Evolutionary conservation across 1,140 invertebrate genomes (phyloP).

Genomic region (Littorina saxatilis): DNA sequence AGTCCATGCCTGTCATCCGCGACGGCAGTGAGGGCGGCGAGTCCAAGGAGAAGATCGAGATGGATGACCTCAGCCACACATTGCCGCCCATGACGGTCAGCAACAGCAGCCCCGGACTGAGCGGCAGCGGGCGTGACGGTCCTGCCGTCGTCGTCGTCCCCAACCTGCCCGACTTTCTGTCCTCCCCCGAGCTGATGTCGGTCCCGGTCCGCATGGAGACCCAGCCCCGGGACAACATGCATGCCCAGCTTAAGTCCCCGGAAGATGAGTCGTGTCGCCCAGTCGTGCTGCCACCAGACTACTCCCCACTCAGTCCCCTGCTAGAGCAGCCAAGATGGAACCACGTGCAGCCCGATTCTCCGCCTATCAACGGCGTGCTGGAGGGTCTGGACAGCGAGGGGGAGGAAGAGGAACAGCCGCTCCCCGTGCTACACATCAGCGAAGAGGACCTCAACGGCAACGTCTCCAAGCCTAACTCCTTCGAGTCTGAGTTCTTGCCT

Average conservation of each 20-base stretch:
- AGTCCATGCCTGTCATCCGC: slow-evolving; percentile 9
- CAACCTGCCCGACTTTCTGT: not conserved
- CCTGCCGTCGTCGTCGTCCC: not conserved
- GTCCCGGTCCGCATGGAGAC: not conserved
- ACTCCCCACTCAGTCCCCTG: not conserved
- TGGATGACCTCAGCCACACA: not conserved
- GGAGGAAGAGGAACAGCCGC: not conserved
- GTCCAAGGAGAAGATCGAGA: not conserved
- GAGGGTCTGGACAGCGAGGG: slow-evolving; percentile 17
- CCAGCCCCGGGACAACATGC: not conserved
- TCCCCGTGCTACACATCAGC: slow-evolving; percentile 36
- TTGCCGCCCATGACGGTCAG: not conserved
- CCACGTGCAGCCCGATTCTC: not conserved
- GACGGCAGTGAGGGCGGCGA: not conserved
- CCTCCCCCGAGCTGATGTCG: not conserved
- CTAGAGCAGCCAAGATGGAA: too few species aligned
- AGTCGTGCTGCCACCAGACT: not conserved
- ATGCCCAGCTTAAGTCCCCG: not conserved
- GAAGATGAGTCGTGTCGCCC: not conserved
- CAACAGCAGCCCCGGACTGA: not conserved
- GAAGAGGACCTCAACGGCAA: slow-evolving; percentile 32
- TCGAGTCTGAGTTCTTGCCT: not conserved
- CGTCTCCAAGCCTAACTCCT: not conserved
- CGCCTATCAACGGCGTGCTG: slow-evolving; percentile 22
- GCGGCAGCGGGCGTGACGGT: not conserved